Evolutionary conservation across 2,797 vertebrate genomes (phyloP).

Genomic region (Anabacerthia variegaticeps): DNA sequence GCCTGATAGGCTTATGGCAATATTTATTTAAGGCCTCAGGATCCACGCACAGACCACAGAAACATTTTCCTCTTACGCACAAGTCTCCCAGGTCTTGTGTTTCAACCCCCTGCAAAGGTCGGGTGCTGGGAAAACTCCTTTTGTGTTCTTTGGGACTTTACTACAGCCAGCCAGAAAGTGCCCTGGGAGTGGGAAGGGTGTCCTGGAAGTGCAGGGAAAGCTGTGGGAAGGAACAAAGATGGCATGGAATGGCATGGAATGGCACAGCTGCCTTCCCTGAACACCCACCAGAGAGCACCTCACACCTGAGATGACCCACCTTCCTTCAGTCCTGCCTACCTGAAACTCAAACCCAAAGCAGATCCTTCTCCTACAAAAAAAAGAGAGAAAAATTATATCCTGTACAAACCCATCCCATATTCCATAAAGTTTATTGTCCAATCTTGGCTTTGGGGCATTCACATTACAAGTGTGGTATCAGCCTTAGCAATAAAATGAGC

Average conservation of each 20-base stretch:
- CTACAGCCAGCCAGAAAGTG: background rate
- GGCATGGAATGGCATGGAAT: background rate
- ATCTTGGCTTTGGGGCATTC: background rate
- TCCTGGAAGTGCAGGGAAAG: background rate
- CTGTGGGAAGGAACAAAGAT: background rate
- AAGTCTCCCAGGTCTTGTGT: background rate
- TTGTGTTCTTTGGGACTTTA: background rate
- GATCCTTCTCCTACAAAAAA: background rate
- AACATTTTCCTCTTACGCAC: background rate
- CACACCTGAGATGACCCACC: background rate
- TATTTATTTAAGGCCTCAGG: background rate
- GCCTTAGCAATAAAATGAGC: background rate
- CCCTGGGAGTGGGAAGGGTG: background rate
- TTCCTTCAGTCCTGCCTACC: background rate
- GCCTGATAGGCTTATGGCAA: background rate
- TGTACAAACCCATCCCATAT: background rate
- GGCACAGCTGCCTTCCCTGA: background rate
- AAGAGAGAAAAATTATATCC: background rate
- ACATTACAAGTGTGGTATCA: background rate
- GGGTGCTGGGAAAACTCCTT: background rate
- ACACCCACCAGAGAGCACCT: background rate
- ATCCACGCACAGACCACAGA: background rate
- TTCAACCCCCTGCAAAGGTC: background rate
- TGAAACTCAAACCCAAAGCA: background rate
- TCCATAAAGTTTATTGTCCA: background rate